phyloP scores from a whole-genome alignment of 2,888 invertebrate genomes.

The Oxystoma pomonae region DNA sequence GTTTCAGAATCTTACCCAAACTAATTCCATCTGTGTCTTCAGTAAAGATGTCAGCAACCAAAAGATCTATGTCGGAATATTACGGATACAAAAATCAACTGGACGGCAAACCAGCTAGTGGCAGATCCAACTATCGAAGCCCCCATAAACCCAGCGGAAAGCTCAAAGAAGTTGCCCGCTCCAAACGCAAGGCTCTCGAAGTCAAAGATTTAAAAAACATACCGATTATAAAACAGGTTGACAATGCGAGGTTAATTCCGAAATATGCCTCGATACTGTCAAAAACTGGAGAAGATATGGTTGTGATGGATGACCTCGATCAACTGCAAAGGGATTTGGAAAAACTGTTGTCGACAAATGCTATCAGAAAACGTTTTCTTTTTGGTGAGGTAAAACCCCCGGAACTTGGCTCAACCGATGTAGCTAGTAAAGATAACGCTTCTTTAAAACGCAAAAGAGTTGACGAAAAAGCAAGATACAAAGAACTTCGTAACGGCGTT shows the following conservation, averaged over 20 bases:
- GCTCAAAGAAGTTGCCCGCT: background rate
- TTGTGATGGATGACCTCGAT: constrained; percentile 87
- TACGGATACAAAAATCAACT: background rate
- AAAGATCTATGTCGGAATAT: background rate
- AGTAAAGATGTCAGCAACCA: background rate
- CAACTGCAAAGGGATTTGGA: constrained; percentile 84
- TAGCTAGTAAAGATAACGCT: constrained; percentile 7
- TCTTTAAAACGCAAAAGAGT: constrained; percentile 42
- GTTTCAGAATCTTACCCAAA: background rate
- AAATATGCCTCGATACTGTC: constrained; percentile 62
- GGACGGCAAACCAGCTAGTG: background rate
- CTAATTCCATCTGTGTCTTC: background rate
- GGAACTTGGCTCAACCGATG: constrained; percentile 42
- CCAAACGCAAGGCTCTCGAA: constrained; percentile 18
- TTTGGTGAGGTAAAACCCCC: constrained; percentile 55
- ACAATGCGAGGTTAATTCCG: constrained; percentile 63
- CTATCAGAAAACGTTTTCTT: constrained; percentile 73
- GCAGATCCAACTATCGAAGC: background rate
- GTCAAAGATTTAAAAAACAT: constrained; percentile 30
- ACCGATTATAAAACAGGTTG: constrained; percentile 68
- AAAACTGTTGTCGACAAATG: constrained; percentile 76
- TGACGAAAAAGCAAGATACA: constrained; percentile 41
- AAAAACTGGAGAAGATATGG: constrained; percentile 67
- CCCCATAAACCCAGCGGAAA: background rate
- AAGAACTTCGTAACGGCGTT: constrained; percentile 38